Evolutionary conservation across 2,888 invertebrate species (phyloP), one percentile per base, ranked within the genome.

Genomic region (Pterostichus madidus): DNA sequence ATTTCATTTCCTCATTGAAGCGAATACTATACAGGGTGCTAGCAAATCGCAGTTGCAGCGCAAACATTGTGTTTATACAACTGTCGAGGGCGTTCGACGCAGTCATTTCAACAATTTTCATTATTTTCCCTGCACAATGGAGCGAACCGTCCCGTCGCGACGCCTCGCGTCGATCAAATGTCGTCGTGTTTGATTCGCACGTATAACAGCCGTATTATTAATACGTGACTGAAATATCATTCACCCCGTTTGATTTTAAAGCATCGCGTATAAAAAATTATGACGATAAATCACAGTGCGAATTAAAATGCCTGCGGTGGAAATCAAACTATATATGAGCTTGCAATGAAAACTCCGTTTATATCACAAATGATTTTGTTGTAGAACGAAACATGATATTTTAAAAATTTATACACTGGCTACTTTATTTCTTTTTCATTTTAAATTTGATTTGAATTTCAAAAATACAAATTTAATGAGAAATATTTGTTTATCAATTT

Each of bases 171-270:
- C 39, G 39, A 39, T 77, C 77, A 53, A 77, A 77, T 77, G 77
- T 13, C 77, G 77, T 56, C 77, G 32, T 35, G 77, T 77, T 77
- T 77, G 77, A 77, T 77, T 77, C 61, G 78, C 78, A 78, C 39
- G 39, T 39, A 39, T 39, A 39, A 39, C 39, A 39, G 39, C 39
- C 56, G 71, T 44, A 71, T 80, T 73, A 80, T 73, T 73, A 73
- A 71, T 80, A 80, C 52, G 80, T 80, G 80, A 71, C 73, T 80
- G 80, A 71, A 80, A 73, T 80, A 80, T 80, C 71, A 53, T 79
- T 56, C 71, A 53, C 71, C 17, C 39, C 71, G 71, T 80, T 80
- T 71, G 56, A 71, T 73, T 73, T 80, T 73, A 53, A 80, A 80
- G 15, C 76, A 53, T 61, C 24, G 49, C 75, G 52, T 52, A 75